phyloP scores from a whole-genome alignment of 1,140 invertebrate species.

The Trichonephila clavipes region DNA sequence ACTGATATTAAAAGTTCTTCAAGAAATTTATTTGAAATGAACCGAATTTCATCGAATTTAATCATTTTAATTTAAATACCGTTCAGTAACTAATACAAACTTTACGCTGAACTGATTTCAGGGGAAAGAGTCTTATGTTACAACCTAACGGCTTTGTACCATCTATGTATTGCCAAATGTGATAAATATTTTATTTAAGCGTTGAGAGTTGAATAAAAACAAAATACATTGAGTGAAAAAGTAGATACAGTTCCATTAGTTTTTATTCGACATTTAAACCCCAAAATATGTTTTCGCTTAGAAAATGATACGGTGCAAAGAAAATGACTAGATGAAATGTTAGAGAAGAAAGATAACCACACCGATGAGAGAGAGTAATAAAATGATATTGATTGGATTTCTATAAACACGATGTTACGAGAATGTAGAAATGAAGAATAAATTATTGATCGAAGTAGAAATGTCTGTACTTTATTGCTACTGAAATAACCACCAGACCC shows the following conservation, averaged over 20 bases:
- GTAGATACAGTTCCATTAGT: constrained; percentile 9
- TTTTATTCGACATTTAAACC: background rate
- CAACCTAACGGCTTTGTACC: background rate
- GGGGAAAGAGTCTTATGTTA: background rate
- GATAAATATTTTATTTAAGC: background rate
- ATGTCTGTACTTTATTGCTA: background rate
- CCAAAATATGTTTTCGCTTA: background rate
- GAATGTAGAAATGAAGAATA: constrained; percentile 8
- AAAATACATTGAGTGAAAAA: background rate
- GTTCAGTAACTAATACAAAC: too few relatives aligned
- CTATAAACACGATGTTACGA: constrained; percentile 16
- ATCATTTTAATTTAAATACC: too few relatives aligned
- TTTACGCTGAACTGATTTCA: too few relatives aligned
- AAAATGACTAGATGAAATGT: background rate
- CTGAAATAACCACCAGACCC: background rate
- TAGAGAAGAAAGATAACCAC: background rate
- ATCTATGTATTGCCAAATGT: background rate
- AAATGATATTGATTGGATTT: constrained; percentile 22
- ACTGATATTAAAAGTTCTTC: too few relatives aligned
- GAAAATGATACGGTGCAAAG: background rate
- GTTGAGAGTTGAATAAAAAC: background rate
- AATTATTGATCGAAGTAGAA: constrained; percentile 21
- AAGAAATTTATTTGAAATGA: too few relatives aligned
- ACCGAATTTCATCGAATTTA: too few relatives aligned
- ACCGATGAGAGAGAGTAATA: background rate